Evolutionary conservation across 2,113 vertebrate genomes (phyloP).

Genomic region (Plectropomus leopardus): DNA sequence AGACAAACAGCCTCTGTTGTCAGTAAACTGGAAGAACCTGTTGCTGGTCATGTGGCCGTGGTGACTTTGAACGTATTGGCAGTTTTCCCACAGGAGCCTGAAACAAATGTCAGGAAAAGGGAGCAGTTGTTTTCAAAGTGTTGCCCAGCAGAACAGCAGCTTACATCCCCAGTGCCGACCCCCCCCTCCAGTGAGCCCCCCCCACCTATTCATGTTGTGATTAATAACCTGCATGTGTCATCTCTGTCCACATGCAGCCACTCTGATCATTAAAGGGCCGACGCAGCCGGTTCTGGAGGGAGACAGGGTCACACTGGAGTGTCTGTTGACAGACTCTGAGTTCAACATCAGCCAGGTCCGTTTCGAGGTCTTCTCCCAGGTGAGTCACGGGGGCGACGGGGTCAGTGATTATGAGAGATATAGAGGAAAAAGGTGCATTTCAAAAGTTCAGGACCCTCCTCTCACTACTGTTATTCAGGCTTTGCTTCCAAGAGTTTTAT

Average conservation of each 20-base stretch:
- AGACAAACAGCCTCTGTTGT: background rate
- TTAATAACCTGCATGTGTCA: slow-evolving; percentile 51
- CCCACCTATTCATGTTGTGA: slow-evolving; percentile 29
- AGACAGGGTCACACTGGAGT: slow-evolving; percentile 77
- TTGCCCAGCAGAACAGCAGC: slow-evolving; percentile 8
- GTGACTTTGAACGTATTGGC: slow-evolving; percentile 7
- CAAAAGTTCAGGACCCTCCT: background rate
- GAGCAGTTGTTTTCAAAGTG: slow-evolving; percentile 54
- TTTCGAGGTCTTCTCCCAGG: slow-evolving; percentile 79
- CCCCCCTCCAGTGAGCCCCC: too few species aligned
- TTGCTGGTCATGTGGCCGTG: slow-evolving; percentile 28
- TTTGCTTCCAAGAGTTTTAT: background rate
- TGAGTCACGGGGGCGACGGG: slow-evolving; percentile 41
- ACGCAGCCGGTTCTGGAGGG: slow-evolving; percentile 74
- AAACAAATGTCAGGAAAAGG: slow-evolving; percentile 49
- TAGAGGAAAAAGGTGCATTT: background rate
- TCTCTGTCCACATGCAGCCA: slow-evolving; percentile 76
- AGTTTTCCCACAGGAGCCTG: slow-evolving; percentile 11
- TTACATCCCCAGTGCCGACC: background rate
- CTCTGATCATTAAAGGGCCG: slow-evolving; percentile 80
- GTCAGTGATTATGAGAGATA: background rate
- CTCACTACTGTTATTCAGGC: background rate
- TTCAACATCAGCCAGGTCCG: slow-evolving; percentile 80
- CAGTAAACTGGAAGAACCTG: slow-evolving; percentile 41
- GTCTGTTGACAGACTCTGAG: slow-evolving; percentile 68